phyloP scores from a whole-genome alignment of 2,113 vertebrate genomes.

The Cheilinus undulatus region DNA sequence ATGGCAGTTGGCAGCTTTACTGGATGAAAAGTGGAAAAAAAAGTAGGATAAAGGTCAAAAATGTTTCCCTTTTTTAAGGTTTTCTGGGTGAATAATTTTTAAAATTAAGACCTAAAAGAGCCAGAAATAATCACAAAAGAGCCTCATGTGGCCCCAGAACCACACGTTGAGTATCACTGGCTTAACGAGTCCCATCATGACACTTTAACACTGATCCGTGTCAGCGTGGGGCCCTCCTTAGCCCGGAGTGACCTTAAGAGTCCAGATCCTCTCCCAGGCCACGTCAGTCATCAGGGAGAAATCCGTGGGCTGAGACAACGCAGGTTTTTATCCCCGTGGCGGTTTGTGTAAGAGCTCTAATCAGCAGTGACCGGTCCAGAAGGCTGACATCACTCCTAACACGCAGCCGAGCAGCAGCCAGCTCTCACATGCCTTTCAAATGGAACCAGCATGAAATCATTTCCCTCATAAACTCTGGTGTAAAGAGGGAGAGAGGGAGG shows the following conservation, averaged over 20 bases:
- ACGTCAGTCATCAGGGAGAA: constrained; percentile 26
- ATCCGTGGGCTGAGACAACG: constrained; percentile 28
- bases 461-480: constrained; percentile 75
- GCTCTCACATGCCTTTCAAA: constrained; percentile 71
- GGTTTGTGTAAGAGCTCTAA: constrained; percentile 45
- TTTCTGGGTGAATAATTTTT: too few species aligned
- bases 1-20: too few species aligned
- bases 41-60: too few species aligned
- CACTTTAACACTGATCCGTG: too few species aligned
- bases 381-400: constrained; percentile 75
- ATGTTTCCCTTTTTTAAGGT: too few species aligned
- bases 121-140: too few species aligned
- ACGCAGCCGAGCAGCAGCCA: constrained; percentile 57
- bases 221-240: not conserved
- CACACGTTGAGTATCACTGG: too few species aligned
- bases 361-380: constrained; percentile 56
- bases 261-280: constrained; percentile 7
- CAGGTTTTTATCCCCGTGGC: constrained; percentile 43
- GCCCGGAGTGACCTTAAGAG: not conserved
- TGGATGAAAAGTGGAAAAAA: too few species aligned
- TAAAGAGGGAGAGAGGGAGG: not conserved
- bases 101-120: too few species aligned
- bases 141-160: too few species aligned
- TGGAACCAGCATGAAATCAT: constrained; percentile 78
- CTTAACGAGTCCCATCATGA: too few species aligned